phyloP scores from a whole-genome alignment of 2,113 vertebrate species.

The Equus przewalskii region DNA sequence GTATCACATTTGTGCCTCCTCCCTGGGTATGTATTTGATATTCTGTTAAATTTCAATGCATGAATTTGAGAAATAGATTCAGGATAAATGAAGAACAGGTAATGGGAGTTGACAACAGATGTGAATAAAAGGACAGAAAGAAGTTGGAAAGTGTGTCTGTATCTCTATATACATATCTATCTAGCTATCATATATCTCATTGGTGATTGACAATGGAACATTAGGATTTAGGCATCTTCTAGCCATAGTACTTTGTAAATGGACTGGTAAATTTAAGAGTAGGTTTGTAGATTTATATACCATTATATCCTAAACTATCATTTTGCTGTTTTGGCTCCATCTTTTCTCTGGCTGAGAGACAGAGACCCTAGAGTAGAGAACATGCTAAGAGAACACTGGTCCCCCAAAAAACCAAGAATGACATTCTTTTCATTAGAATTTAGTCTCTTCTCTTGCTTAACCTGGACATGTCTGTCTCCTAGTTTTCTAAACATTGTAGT shows the following conservation, averaged over 20 bases:
- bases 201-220: not conserved
- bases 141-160: not conserved
- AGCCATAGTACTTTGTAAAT: not conserved
- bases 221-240: not conserved
- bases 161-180: not conserved
- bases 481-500: not conserved
- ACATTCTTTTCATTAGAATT: not conserved
- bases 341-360: not conserved
- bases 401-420: not conserved
- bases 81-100: not conserved
- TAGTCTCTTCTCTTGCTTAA: constrained; percentile 36
- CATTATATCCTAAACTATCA: not conserved
- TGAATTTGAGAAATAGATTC: constrained; percentile 34
- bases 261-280: not conserved
- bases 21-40: not conserved
- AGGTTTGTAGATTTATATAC: not conserved
- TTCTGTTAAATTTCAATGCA: not conserved
- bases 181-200: not conserved
- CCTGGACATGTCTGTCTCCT: not conserved
- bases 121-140: not conserved
- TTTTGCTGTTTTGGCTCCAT: not conserved
- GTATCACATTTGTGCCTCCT: not conserved
- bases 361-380: not conserved
- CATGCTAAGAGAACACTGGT: not conserved
- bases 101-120: not conserved